Evolutionary conservation across 2,888 invertebrate genomes (phyloP), one percentile per base, ranked within the genome.

Genomic region (Leucophenga maculata): DNA sequence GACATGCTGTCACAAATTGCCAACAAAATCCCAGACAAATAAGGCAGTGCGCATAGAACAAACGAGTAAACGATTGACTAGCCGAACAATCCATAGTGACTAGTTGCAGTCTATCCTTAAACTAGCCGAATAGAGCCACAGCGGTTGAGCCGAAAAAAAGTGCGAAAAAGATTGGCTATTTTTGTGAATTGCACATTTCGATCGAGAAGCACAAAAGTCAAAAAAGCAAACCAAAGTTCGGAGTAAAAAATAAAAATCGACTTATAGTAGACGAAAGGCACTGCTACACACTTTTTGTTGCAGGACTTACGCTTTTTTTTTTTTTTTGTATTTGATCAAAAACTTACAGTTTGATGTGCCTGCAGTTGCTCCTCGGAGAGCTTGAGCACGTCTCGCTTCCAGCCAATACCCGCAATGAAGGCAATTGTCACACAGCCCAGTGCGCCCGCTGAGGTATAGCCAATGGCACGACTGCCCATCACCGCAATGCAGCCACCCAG

Each of bases 401-500:
- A 92, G 44, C 90, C 89, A 22, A 89, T 85, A 72, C 90, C 89
- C 1, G 91, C 91, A 55, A 91, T 89, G 79, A 92, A 92, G 1
- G 92, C 89, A 67, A 90, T 86, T 60, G 89, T 89, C 16, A 91
- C 90, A 78, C 91, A 90, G 8, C 88, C 92, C 18, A 93, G 86
- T 9, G 93, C 90, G 16, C 92, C 92, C 46, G 92, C 92, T 14
- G 93, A 93, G 14, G 91, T 90, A 79, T 91, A 91, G 20, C 91
- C 91, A 73, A 92, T 87, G 26, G 88, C 87, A 69, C 90, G 90
- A 79, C 92, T 92, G 54, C 92, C 92, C 86, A 93, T 90, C 68
- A 92, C 90, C 1, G 92, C 90, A 68, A 93, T 88, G 64, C 92
- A 89, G 66, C 93, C 93, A 64, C 92, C 92, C 66, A 91, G 89